Conservation (phyloP, 1,140 invertebrate species). For the Drosophila eugracilis region DNA sequence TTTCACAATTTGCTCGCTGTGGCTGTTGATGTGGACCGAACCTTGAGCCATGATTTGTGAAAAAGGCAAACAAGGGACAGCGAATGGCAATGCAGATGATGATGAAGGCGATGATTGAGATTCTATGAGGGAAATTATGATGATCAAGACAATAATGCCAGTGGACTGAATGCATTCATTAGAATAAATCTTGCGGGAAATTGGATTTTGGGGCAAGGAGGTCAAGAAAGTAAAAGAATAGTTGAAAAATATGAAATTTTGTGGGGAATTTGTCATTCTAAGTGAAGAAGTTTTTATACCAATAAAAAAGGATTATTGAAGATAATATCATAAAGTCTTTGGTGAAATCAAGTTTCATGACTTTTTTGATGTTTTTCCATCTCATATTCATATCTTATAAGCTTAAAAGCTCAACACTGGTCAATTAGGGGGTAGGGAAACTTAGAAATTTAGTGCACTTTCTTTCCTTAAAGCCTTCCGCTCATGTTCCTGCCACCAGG, state of each 20-base stretch:
- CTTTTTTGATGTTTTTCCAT: too few species aligned
- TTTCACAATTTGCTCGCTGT: slow-evolving; percentile 51
- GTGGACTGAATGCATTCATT: slow-evolving; percentile 37
- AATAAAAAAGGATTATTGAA: too few species aligned
- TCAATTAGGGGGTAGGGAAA: slow-evolving; percentile 20
- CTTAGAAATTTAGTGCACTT: slow-evolving; percentile 26
- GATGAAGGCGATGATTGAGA: slow-evolving; percentile 4
- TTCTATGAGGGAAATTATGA: too few species aligned
- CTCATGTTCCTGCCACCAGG: slow-evolving; percentile 4
- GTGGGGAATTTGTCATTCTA: too few species aligned
- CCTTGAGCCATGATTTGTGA: slow-evolving; percentile 43
- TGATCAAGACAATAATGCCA: slow-evolving; percentile 27
- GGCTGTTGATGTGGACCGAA: slow-evolving; percentile 21
- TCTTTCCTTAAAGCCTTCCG: slow-evolving; percentile 15
- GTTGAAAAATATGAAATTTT: neutral
- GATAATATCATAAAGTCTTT: too few species aligned
- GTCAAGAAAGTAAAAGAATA: neutral
- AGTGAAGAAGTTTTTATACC: too few species aligned
- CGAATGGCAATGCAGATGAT: neutral
- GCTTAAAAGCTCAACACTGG: neutral
- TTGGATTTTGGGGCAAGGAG: neutral
- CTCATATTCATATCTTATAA: too few species aligned
- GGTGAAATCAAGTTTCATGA: too few species aligned
- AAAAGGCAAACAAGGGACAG: slow-evolving; percentile 35
- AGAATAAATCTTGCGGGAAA: slow-evolving; percentile 55